phyloP scores from a whole-genome alignment of 2,888 invertebrate genomes.

The Caradrina clavipalpis region DNA sequence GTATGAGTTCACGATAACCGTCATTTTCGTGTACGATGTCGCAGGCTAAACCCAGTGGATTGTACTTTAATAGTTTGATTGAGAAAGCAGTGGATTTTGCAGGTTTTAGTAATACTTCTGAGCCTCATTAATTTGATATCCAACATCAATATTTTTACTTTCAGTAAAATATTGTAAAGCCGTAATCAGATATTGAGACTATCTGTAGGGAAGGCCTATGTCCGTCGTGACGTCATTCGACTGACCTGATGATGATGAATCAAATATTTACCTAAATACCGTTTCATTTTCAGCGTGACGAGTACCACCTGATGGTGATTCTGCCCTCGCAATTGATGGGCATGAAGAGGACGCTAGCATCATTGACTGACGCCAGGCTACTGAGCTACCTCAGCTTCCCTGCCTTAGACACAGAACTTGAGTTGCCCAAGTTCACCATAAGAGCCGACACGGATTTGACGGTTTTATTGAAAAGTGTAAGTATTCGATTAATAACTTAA shows the following conservation, averaged over 20 bases:
- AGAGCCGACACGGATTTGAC: constrained; percentile 80
- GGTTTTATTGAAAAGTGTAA: constrained; percentile 79
- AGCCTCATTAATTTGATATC: not conserved
- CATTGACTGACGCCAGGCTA: constrained; percentile 75
- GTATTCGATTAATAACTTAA: constrained; percentile 29
- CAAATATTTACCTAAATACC: not conserved
- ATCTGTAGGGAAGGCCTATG: too few species aligned
- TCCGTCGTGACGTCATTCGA: too few species aligned
- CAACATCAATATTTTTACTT: not conserved
- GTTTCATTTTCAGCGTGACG: constrained; percentile 77
- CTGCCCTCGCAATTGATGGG: constrained; percentile 78
- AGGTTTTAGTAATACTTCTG: too few species aligned
- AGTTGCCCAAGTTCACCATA: constrained; percentile 86
- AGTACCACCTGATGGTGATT: constrained; percentile 87
- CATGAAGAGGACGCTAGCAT: constrained; percentile 72
- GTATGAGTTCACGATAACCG: too few species aligned
- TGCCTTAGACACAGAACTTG: constrained; percentile 75
- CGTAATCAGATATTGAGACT: too few species aligned
- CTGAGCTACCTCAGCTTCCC: constrained; percentile 73
- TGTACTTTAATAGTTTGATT: too few species aligned
- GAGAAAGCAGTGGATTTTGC: too few species aligned
- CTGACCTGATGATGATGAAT: too few species aligned
- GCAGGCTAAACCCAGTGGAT: too few species aligned
- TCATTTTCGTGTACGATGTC: too few species aligned
- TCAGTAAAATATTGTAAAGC: too few species aligned